Evolutionary conservation across 2,888 invertebrate genomes (phyloP).

Genomic region (Plebejus argus): DNA sequence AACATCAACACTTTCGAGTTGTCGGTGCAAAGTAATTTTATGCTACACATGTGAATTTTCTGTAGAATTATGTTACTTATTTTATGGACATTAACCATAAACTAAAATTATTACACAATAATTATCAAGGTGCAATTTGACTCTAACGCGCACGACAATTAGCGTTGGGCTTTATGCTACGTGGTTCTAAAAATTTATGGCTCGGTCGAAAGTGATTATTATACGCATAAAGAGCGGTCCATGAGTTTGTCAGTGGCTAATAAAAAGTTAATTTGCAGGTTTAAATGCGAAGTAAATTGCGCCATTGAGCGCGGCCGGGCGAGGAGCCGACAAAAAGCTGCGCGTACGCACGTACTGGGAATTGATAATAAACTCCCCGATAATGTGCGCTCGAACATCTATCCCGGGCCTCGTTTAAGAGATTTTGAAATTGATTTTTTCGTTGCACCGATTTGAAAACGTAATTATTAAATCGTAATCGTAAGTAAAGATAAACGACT

Average conservation of each 20-base stretch:
- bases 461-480: constrained; percentile 26
- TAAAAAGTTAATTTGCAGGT: constrained; percentile 28
- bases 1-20: background rate
- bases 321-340: constrained; percentile 55
- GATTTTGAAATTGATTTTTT: constrained; percentile 43
- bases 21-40: background rate
- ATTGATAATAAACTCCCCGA: constrained; percentile 53
- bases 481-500: constrained; percentile 12
- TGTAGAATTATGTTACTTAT: background rate
- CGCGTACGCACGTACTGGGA: constrained; percentile 53
- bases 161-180: background rate
- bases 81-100: background rate
- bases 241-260: constrained; percentile 4
- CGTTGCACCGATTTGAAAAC: constrained; percentile 37
- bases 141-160: background rate
- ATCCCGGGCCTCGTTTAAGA: constrained; percentile 48
- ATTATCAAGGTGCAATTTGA: background rate
- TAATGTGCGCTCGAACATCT: constrained; percentile 54
- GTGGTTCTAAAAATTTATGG: background rate
- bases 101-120: background rate
- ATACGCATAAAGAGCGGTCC: constrained; percentile 17
- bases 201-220: constrained; percentile 7
- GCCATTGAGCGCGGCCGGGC: constrained; percentile 57
- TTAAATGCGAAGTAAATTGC: constrained; percentile 50
- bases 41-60: background rate